These are phyloP conservation scores for Phrynocephalus versicolor DNA, from an alignment of 2,113 vertebrate species.

Conservation along the genomic window DNA sequence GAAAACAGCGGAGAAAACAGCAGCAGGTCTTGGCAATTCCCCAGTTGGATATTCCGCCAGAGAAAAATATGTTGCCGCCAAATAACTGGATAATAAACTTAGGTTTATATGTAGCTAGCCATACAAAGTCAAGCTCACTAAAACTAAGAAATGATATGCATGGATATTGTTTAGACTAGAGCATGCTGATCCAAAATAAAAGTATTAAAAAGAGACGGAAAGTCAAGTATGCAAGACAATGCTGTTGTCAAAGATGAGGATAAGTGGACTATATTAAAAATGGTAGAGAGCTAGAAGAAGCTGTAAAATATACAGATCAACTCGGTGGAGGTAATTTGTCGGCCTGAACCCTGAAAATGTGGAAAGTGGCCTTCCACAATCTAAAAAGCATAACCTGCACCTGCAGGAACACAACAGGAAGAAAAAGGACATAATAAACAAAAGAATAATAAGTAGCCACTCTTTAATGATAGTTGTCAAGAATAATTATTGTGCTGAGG, in stretches of 20 bases:
- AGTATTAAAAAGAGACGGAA: no score
- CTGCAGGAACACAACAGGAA: no score
- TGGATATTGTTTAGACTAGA: neutral
- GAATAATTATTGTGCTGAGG: neutral
- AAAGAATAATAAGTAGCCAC: neutral
- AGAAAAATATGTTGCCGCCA: neutral
- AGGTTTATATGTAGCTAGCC: neutral
- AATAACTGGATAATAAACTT: neutral
- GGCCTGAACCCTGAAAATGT: no score
- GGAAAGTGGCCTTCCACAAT: no score
- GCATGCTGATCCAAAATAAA: neutral
- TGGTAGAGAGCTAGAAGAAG: neutral
- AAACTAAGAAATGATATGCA: neutral
- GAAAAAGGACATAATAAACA: no score
- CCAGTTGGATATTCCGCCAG: constrained; percentile 4
- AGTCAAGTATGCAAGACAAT: neutral
- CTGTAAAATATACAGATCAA: neutral
- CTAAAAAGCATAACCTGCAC: no score
- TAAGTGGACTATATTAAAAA: neutral
- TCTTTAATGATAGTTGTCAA: neutral
- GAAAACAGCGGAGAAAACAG: constrained; percentile 20
- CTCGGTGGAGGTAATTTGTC: no score
- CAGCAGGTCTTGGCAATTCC: neutral
- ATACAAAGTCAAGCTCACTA: neutral
- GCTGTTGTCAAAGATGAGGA: neutral